phyloP scores from a whole-genome alignment of 2,888 invertebrate species.

The Bimastos eiseni region DNA sequence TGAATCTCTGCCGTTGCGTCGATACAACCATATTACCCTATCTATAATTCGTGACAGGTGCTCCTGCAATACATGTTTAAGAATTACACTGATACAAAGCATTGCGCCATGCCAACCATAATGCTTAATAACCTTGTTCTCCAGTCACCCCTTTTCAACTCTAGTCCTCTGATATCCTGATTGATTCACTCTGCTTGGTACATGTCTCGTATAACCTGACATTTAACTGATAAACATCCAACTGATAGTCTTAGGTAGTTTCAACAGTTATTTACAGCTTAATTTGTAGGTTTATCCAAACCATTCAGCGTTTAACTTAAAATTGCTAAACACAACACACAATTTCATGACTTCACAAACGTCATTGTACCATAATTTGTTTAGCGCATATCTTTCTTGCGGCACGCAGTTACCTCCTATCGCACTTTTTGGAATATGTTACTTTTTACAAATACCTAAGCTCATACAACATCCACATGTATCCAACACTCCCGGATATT shows the following conservation, averaged over 20 bases:
- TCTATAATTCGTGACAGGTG: not conserved
- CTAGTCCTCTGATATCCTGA: not conserved
- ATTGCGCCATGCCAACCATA: not conserved
- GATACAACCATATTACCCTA: not conserved
- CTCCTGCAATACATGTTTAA: not conserved
- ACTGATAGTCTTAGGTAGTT: not conserved
- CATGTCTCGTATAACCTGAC: not conserved
- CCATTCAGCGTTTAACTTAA: not conserved
- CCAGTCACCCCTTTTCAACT: constrained; percentile 9
- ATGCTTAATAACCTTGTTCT: not conserved
- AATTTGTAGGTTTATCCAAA: not conserved
- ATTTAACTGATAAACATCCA: not conserved
- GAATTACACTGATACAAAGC: not conserved
- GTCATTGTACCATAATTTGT: not conserved
- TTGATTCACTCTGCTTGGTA: not conserved
- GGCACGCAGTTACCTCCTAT: too few species aligned
- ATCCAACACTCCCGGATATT: too few species aligned
- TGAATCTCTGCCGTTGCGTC: too few species aligned
- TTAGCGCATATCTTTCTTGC: not conserved
- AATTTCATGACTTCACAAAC: not conserved
- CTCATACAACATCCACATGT: too few species aligned
- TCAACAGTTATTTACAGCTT: not conserved
- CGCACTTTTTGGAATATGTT: too few species aligned
- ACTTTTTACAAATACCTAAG: too few species aligned
- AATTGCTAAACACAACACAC: not conserved